These are phyloP conservation scores for Coptotermes formosanus DNA, from an alignment of 1,140 invertebrate genomes.

Conservation along the genomic window DNA sequence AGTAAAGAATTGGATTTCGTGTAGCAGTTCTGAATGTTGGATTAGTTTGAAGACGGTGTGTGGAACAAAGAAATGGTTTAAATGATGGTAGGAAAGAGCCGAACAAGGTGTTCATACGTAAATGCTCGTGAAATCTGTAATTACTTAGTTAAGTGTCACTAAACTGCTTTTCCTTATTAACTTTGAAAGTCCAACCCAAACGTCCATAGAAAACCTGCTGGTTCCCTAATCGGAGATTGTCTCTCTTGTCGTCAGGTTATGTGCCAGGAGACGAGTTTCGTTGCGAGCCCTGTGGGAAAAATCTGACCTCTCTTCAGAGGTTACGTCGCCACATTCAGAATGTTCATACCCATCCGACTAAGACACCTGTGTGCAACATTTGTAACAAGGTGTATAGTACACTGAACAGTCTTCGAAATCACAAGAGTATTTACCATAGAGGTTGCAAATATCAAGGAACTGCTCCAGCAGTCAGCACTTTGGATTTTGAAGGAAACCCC, in stretches of 20 bases:
- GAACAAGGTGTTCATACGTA: not conserved
- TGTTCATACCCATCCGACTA: slow-evolving; percentile 79
- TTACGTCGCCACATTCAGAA: slow-evolving; percentile 84
- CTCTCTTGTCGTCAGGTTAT: slow-evolving; percentile 35
- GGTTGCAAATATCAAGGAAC: not conserved
- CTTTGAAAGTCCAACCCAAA: not conserved
- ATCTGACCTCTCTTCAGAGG: slow-evolving; percentile 75
- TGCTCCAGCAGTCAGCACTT: not conserved
- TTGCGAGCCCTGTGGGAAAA: slow-evolving; percentile 69
- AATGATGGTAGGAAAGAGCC: not conserved
- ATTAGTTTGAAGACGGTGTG: not conserved
- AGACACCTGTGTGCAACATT: slow-evolving; percentile 83
- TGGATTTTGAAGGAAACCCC: not conserved
- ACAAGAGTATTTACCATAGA: slow-evolving; percentile 83
- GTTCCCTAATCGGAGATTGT: slow-evolving; percentile 31
- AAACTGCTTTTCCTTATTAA: not conserved
- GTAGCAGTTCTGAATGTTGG: not conserved
- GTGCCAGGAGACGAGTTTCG: slow-evolving; percentile 65
- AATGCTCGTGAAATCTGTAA: not conserved
- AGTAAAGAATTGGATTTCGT: not conserved
- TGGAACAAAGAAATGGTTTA: not conserved
- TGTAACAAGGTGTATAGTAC: slow-evolving; percentile 85
- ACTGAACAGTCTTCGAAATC: slow-evolving; percentile 80
- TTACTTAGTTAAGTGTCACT: not conserved
- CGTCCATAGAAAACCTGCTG: slow-evolving; percentile 20